Percentiles rank a stretch among this genome's conserved stretches.
Evolutionary conservation across 2,113 vertebrate species (phyloP).

Genomic region (Henicopernis longicauda): DNA sequence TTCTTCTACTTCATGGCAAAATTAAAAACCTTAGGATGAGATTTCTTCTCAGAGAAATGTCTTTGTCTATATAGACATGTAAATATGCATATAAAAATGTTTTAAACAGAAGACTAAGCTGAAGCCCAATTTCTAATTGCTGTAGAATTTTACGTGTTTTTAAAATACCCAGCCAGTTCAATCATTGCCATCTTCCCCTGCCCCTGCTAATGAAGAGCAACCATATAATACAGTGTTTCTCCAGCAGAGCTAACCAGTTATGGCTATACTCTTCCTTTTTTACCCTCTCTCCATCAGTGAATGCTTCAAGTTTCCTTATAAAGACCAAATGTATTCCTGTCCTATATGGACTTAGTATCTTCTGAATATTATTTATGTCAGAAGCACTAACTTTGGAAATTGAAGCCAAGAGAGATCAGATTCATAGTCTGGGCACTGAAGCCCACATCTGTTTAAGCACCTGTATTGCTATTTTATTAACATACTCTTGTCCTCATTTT

Average conservation of each 20-base stretch:
- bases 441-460: background rate
- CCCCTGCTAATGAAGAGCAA: background rate
- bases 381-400: background rate
- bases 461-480: background rate
- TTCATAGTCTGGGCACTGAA: background rate
- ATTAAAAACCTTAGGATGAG: background rate
- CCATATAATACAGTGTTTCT: no score
- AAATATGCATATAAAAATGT: background rate
- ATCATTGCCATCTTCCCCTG: accelerated
- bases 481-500: background rate
- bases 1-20: background rate
- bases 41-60: background rate
- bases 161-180: background rate
- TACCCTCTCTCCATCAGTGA: background rate
- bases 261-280: background rate
- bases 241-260: background rate
- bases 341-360: background rate
- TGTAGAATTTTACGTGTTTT: background rate
- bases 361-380: background rate
- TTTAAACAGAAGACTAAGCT: background rate
- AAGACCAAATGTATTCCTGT: background rate
- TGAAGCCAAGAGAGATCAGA: background rate
- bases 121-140: background rate
- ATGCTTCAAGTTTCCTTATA: background rate
- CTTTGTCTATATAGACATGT: background rate